Base-by-base conservation (phyloP, 2,113 vertebrate species). In the Holacanthus passer region DNA sequence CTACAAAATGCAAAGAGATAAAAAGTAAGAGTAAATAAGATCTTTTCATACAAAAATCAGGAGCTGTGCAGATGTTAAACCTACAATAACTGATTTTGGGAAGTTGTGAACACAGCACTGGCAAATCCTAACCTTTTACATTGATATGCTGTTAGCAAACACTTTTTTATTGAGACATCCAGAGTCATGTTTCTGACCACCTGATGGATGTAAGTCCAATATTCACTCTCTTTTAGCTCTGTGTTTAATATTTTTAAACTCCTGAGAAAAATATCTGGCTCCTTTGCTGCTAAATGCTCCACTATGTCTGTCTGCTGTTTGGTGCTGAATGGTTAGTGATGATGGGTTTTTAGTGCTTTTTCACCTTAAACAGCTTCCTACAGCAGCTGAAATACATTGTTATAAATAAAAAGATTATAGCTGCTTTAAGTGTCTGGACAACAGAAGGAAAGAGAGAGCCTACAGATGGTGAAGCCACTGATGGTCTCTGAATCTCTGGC, bases 1-100 rank as follows among this genome's bases (percentile, higher is more conserved):
- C 92, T 93, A 50, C 19, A 50, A 74, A 76, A 81, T 2, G 3
- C 20, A 81, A 70, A 60, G n/a, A 29, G 11, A n/a, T 20, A 16
- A 63, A 47, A 13, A 69, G 45, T 24, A 22, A 41, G 16, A n/a
- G 1, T 9, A 47, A 83, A 22, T 43, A 17, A 2, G 0, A 24
- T 0, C 27, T 32, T 0, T 52, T 50, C 2, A 68, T 0, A 45
- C 5, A 41, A 27, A 59, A 53, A 53, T 45, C 3, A 16, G 31
- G 4, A 52, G 24, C 27, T 62, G 19, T 55, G 65, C 29, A 47
- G 47, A 62, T 68, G 24, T n/a, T n/a, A 7, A 17, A 63, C 24
- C 5, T 47, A 11, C 10, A 32, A 24, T 13, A 35, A 35, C 3
- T 3, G 5, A 9, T 17, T 52, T 12, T 1, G 31, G 27, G 7